Conservation (phyloP, 2,113 vertebrate genomes). For the Vidua macroura region DNA sequence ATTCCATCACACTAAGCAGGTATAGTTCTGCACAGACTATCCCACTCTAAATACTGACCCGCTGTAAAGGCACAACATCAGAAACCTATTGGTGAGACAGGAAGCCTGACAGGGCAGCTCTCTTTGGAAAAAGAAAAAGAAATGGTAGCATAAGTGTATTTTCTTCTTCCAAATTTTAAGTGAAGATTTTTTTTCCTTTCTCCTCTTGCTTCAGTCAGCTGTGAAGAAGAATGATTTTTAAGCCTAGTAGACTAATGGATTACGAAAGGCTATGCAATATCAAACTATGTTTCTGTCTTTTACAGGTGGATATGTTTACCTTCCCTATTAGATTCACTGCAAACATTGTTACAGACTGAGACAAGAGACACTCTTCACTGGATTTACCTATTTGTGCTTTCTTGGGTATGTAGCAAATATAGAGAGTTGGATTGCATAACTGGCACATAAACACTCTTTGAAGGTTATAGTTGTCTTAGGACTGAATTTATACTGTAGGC, state of each 20-base stretch:
- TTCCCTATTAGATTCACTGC: background rate
- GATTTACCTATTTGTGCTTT: background rate
- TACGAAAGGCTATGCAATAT: background rate
- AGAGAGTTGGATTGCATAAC: background rate
- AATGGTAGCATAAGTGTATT: rapidly evolving
- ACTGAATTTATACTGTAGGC: background rate
- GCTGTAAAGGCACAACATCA: background rate
- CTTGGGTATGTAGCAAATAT: background rate
- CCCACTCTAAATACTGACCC: background rate
- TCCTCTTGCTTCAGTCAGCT: background rate
- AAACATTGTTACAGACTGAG: background rate
- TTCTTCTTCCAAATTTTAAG: background rate
- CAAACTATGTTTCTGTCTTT: background rate
- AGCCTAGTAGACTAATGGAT: background rate
- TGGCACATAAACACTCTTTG: background rate
- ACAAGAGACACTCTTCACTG: background rate
- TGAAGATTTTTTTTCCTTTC: background rate
- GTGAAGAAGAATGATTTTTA: background rate
- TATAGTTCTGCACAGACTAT: background rate
- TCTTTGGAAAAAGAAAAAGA: background rate
- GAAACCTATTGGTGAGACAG: background rate
- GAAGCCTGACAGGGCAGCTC: background rate
- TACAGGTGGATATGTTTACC: background rate
- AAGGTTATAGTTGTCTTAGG: background rate
- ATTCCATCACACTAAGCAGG: background rate